phyloP scores from a whole-genome alignment of 2,888 invertebrate genomes.

The Leucoptera coffeella region DNA sequence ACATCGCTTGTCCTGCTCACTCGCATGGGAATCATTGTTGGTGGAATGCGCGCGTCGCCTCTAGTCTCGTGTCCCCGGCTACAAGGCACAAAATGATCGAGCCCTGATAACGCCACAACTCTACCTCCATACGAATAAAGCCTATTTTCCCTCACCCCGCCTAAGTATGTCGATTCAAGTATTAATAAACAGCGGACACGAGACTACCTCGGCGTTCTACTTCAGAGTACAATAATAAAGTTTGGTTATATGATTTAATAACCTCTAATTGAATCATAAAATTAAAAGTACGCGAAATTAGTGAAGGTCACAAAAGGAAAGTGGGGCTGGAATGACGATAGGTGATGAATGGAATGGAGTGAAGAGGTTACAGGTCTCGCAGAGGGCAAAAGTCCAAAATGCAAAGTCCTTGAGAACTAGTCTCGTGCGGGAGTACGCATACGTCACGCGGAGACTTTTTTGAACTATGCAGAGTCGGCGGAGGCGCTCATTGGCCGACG shows the following conservation, averaged over 20 bases:
- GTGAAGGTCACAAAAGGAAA: too few species aligned
- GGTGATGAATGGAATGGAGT: too few species aligned
- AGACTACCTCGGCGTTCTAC: slow-evolving; percentile 34
- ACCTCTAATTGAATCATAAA: too few species aligned
- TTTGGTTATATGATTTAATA: too few species aligned
- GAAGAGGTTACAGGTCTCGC: too few species aligned
- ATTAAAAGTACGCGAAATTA: too few species aligned
- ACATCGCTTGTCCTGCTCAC: slow-evolving; percentile 33
- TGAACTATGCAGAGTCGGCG: slow-evolving; percentile 31
- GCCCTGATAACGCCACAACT: slow-evolving; percentile 7
- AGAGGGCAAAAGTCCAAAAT: slow-evolving; percentile 25
- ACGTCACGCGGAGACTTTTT: slow-evolving; percentile 39
- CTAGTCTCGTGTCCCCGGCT: slow-evolving; percentile 32
- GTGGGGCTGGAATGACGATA: too few species aligned
- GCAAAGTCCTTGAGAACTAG: slow-evolving; percentile 49
- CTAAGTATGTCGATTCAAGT: slow-evolving; percentile 7
- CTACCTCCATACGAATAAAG: slow-evolving; percentile 12
- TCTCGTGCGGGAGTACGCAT: slow-evolving; percentile 44
- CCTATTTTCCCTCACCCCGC: too few species aligned
- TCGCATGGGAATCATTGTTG: slow-evolving; percentile 37
- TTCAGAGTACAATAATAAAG: slow-evolving; percentile 45
- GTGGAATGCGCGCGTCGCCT: slow-evolving; percentile 47
- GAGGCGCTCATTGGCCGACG: slow-evolving; percentile 35
- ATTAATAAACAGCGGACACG: slow-evolving; percentile 16
- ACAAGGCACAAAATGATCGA: slow-evolving; percentile 17